Evolutionary conservation across 2,797 vertebrate species (phyloP), one percentile per base, ranked within the genome.

Genomic region (Sebastes ruberrimus): DNA sequence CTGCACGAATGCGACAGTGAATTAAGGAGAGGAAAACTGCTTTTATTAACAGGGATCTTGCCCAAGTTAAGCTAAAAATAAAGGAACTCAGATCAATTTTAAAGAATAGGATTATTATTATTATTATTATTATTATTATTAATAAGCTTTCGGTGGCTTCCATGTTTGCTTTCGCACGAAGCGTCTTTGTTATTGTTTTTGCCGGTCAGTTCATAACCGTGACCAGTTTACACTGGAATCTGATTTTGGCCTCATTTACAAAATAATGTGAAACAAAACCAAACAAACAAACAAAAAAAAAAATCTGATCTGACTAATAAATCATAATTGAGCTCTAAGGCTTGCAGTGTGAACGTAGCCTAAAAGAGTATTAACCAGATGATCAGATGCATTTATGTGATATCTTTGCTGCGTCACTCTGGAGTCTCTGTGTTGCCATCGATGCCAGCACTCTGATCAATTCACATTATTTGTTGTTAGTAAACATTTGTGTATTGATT

Each of bases 401-500:
- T 42, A n/a, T 38, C 66, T 78, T 76, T 79, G 25, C 9, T 25
- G n/a, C 56, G 64, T 76, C 61, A 67, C 61, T 56, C 13, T 30
- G 42, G 38, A 66, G 16, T 35, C 46, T 57, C 55, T 30, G 64
- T 55, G 74, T 69, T 69, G 30, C 27, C 46, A n/a, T 3, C 27
- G 53, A 61, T 57, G 22, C 16, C 55, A 65, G 62, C 66, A 9
- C 14, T 66, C 59, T 70, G 46, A 71, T 49, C 35, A 69, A 71
- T 70, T 80, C 35, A 74, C 59, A 33, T 33, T 76, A 14, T 76
- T 74, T 83, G 64, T 82, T 82, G 56, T 56, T 70, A 14, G 35
- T 68, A 70, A 86, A 81, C 61, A 78, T 84, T 88, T 85, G 68
- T 85, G 74, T 61, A 81, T 84, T 74, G 77, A 86, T 88, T 84